A percentile compares a stretch with the other conserved stretches of the same genome.
These are phyloP conservation scores for Zaprionus nigranus DNA, from an alignment of 1,140 invertebrate species.

Conservation along the genomic window DNA sequence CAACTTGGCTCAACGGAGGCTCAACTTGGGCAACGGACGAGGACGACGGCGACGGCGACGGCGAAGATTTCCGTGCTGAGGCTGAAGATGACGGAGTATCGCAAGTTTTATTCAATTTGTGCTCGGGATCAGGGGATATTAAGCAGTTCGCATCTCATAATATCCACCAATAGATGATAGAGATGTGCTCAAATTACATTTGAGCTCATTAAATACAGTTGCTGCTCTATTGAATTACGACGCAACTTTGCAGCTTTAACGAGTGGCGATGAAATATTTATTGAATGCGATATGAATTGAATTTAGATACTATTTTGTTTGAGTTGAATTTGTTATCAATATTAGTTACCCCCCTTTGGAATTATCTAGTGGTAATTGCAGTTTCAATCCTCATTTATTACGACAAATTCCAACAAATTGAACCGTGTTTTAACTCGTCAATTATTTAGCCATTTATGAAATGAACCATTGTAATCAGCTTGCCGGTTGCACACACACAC, in stretches of 20 bases:
- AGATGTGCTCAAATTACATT: not conserved
- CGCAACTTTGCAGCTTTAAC: not conserved
- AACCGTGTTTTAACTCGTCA: constrained; percentile 9
- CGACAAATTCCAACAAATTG: not conserved
- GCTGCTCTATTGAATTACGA: not conserved
- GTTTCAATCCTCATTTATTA: not conserved
- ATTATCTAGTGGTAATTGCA: not conserved
- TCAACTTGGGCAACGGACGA: not conserved
- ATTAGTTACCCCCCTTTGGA: no score
- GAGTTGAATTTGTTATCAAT: not conserved
- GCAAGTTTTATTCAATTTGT: constrained; percentile 21
- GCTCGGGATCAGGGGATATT: not conserved
- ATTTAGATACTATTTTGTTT: not conserved
- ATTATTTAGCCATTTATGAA: constrained; percentile 27
- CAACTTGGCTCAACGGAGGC: constrained; percentile 14
- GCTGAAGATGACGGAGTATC: not conserved
- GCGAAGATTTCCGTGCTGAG: not conserved
- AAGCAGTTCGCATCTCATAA: constrained; percentile 2
- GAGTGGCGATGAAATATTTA: not conserved
- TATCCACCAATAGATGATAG: not conserved
- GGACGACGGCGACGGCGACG: no score
- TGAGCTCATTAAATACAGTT: constrained; percentile 1
- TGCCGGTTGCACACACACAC: not conserved
- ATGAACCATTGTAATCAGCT: constrained; percentile 18
- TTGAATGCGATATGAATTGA: not conserved